Evolutionary conservation across 2,888 invertebrate species (phyloP).

Genomic region (Heliconius sara): DNA sequence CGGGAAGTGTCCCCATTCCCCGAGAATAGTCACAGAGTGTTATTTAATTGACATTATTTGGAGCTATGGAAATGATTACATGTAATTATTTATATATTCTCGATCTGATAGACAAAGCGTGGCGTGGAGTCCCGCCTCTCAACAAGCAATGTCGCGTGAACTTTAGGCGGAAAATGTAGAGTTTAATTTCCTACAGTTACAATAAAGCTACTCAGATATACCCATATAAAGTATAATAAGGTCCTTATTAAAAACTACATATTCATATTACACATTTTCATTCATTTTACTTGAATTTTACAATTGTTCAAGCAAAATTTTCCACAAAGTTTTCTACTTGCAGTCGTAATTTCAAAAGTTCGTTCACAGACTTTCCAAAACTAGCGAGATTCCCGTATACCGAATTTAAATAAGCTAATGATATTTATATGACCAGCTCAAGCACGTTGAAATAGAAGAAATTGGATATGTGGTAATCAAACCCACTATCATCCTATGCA

Average conservation of each 20-base stretch:
- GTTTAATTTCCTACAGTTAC: too few species aligned
- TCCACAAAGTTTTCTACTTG: slow-evolving; percentile 10
- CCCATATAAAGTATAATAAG: background rate
- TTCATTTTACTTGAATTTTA: slow-evolving; percentile 3
- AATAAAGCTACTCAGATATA: background rate
- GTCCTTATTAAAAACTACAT: background rate
- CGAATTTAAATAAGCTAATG: slow-evolving; percentile 4
- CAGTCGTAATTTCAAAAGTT: slow-evolving; percentile 14
- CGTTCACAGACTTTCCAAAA: slow-evolving; percentile 9
- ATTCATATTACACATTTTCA: background rate
- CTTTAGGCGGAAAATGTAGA: too few species aligned
- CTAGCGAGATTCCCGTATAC: background rate
- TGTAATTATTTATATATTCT: too few species aligned
- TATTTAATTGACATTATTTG: too few species aligned
- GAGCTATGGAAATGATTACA: too few species aligned
- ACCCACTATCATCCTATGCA: too few species aligned
- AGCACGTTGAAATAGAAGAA: background rate
- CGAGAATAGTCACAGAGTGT: too few species aligned
- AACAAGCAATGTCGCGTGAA: too few species aligned
- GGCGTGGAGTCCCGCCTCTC: too few species aligned
- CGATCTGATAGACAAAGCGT: too few species aligned
- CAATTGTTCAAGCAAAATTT: slow-evolving; percentile 13
- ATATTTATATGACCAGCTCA: background rate
- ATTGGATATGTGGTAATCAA: too few species aligned
- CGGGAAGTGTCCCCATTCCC: too few species aligned